A percentile compares a stretch with the other conserved stretches of the same genome.
phyloP scores from a whole-genome alignment of 2,797 vertebrate species.

The Chanos chanos region DNA sequence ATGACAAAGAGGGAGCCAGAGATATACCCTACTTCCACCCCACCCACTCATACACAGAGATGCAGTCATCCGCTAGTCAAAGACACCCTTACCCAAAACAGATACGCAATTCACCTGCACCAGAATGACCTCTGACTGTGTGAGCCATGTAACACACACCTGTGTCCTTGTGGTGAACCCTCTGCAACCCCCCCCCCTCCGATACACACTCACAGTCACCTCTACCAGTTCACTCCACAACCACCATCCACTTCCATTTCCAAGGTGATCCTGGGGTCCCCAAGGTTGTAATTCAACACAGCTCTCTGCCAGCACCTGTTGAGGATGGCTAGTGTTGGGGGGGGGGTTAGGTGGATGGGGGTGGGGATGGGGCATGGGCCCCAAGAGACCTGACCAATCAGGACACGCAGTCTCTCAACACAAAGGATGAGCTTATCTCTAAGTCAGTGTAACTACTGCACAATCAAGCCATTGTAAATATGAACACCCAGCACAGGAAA shows the following conservation, averaged over 20 bases:
- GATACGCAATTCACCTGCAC: constrained; percentile 50
- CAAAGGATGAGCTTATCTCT: constrained; percentile 47
- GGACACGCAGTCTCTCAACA: constrained; percentile 31
- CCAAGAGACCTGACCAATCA: constrained; percentile 52
- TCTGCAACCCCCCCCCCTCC: neutral
- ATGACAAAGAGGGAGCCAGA: neutral
- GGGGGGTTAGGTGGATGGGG: too few species aligned
- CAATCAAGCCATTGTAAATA: constrained; percentile 59
- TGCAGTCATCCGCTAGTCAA: constrained; percentile 11
- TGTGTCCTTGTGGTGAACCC: constrained; percentile 67
- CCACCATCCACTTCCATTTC: constrained; percentile 25
- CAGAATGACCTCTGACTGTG: constrained; percentile 51
- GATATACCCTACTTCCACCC: neutral
- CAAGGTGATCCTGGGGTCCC: constrained; percentile 47
- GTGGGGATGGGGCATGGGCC: constrained; percentile 49
- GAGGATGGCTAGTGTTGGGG: constrained; percentile 58
- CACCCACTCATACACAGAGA: neutral
- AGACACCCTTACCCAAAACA: constrained; percentile 30
- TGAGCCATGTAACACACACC: constrained; percentile 64
- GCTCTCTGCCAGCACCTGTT: constrained; percentile 59
- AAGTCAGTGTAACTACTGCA: constrained; percentile 38
- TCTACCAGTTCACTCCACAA: constrained; percentile 45
- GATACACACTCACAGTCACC: constrained; percentile 6
- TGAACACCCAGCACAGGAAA: constrained; percentile 32
- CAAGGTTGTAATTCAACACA: constrained; percentile 63